Evolutionary conservation across 2,888 invertebrate genomes (phyloP), one percentile per base, ranked within the genome.

Genomic region (Plagodis pulveraria): DNA sequence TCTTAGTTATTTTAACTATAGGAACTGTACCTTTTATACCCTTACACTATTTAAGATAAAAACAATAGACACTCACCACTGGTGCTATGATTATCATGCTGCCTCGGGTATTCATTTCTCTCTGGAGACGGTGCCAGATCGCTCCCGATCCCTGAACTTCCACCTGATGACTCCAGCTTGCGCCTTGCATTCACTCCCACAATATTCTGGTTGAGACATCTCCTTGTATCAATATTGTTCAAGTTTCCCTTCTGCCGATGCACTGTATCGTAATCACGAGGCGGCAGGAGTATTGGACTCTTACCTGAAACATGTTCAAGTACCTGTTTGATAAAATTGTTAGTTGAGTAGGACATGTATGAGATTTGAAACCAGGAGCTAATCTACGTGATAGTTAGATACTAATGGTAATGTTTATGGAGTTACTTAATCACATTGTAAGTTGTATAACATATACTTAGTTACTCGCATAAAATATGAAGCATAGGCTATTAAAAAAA

Each of bases 201-300:
- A 41, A 96, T 96, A 72, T 94, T 95, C 76, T 95, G 94, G 77
- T 96, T 96, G 50, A 96, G 87, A 76, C 96, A 96, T 40, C 96
- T 90, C 11, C 94, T 76, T 0, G 89, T 89, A 65, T 92, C 92
- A 0, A 92, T 93, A 71, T 92, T 91, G 72, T 73, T 89, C 43
- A 92, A 72, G 74, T 93, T 86, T 5, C 93, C 89, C 59, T 92
- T 92, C 76, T 92, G 95, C 54, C 97, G 94, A 80, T 97, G 97
- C 4, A 98, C 96, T 0, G 98, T 98, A 86, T 99, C 98, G 91
- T 99, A 99, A 86, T 99, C 99, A 35, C 98, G 94, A 0, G 99
- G 98, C 0, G 99, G 99, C 63, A 99, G 91, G 32, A 99, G 93
- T 53, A 99, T 95, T 0, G 98, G 98, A 6, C 94, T 95, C 60